These are phyloP conservation scores for Mycetomoellerius zeteki DNA, from an alignment of 1,140 invertebrate species.

Conservation along the genomic window DNA sequence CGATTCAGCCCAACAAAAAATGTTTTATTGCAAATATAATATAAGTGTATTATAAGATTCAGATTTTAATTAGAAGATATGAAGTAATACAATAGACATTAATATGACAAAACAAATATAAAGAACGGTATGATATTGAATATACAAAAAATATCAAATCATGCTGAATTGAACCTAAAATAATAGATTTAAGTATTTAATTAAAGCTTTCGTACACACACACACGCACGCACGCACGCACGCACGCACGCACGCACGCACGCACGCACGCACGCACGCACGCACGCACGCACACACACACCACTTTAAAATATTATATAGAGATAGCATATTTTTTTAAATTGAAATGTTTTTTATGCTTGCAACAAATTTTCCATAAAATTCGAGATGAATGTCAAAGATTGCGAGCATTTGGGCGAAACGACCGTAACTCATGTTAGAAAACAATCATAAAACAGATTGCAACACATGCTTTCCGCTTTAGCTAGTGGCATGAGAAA, in stretches of 20 bases:
- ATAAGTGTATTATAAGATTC: neutral
- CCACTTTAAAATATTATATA: neutral
- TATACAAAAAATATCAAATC: too few species aligned
- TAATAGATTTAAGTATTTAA: neutral
- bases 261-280: too few species aligned
- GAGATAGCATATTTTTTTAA: neutral
- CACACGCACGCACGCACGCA: too few species aligned
- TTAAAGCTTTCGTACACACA: neutral
- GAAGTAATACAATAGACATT: neutral
- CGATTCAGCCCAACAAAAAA: neutral
- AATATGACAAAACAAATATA: neutral
- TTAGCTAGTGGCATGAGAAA: neutral
- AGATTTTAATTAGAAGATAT: neutral
- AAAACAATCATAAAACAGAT: slow-evolving; percentile 12
- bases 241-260: too few species aligned
- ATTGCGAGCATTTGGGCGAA: neutral
- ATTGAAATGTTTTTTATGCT: neutral
- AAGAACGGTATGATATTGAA: too few species aligned
- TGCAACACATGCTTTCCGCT: neutral
- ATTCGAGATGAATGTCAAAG: neutral
- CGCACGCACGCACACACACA: too few species aligned
- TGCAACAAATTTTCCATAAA: neutral
- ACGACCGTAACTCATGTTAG: neutral
- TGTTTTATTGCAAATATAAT: neutral
- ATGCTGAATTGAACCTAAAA: neutral